phyloP scores from a whole-genome alignment of 2,888 invertebrate species.

The Colletes collaris region DNA sequence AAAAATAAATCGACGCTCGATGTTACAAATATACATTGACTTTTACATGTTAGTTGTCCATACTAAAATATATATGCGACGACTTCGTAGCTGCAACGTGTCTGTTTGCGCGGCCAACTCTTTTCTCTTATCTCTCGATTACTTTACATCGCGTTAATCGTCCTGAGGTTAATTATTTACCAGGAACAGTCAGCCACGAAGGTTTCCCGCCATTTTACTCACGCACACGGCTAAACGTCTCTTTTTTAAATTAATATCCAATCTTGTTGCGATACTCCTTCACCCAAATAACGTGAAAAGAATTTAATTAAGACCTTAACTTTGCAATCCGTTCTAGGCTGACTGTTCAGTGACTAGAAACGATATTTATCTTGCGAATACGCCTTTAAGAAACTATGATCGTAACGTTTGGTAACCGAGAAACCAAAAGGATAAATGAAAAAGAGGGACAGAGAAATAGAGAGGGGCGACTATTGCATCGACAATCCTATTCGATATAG shows the following conservation, averaged over 20 bases:
- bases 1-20: constrained; percentile 1
- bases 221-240: too few relatives aligned
- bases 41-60: constrained; percentile 33
- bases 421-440: background rate
- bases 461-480: constrained; percentile 25
- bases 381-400: background rate
- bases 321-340: background rate
- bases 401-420: background rate
- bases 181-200: constrained; percentile 9
- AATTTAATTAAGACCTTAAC: too few relatives aligned
- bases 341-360: constrained; percentile 19
- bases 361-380: background rate
- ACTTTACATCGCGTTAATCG: constrained; percentile 3
- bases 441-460: background rate
- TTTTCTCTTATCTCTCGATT: constrained; percentile 24
- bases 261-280: too few relatives aligned
- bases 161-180: constrained; percentile 21
- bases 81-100: constrained; percentile 14
- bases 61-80: constrained; percentile 47
- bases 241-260: too few relatives aligned
- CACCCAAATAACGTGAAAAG: too few relatives aligned
- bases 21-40: constrained; percentile 40
- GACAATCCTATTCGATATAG: constrained; percentile 36
- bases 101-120: constrained; percentile 16
- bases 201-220: too few relatives aligned